Conservation (phyloP, 1,140 invertebrate genomes). For the Lepidostoma basale region DNA sequence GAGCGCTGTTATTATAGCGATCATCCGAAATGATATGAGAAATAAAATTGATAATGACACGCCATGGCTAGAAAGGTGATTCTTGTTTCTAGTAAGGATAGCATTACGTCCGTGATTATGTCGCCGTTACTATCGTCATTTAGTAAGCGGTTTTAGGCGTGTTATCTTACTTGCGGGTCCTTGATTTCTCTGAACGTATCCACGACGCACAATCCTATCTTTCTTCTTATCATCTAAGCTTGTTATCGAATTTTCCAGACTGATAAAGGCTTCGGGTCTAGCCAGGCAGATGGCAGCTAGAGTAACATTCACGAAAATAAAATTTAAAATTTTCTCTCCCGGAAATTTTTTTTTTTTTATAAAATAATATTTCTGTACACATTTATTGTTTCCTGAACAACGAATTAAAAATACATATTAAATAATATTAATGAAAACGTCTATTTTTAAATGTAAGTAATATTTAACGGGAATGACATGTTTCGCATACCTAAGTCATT, state of each 20-base stretch:
- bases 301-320: not conserved
- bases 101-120: not conserved
- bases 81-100: not conserved
- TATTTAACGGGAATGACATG: not conserved
- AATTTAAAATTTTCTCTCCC: not conserved
- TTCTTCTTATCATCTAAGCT: not conserved
- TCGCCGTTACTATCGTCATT: not conserved
- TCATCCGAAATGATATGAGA: not conserved
- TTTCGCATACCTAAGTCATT: not conserved
- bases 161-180: no score
- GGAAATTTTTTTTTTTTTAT: not conserved
- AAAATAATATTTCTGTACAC: not conserved
- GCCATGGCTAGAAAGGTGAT: not conserved
- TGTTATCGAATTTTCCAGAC: not conserved
- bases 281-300: not conserved
- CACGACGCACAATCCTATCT: not conserved
- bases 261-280: not conserved
- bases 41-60: not conserved
- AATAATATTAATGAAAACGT: not conserved
- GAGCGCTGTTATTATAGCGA: not conserved
- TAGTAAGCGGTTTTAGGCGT: no score
- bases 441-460: not conserved
- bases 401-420: no score
- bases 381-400: no score
- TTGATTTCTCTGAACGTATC: no score